These are phyloP conservation scores for Xylota sylvarum DNA, from an alignment of 2,888 invertebrate species.

Conservation along the genomic window DNA sequence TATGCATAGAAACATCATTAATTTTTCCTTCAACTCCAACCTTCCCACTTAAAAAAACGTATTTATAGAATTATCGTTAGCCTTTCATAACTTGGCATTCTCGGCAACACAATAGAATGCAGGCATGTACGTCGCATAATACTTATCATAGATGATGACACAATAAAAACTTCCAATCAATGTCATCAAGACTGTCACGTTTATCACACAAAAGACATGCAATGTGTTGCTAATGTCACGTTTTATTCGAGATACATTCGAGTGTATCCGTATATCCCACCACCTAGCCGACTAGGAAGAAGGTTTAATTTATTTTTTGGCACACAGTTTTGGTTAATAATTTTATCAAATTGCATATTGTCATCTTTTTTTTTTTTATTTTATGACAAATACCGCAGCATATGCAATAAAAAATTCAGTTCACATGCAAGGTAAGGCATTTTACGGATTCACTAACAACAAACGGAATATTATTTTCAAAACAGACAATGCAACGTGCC, in stretches of 20 bases:
- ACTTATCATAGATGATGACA: conserved; percentile 38
- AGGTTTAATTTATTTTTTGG: background rate
- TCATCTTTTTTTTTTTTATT: conserved; percentile 40
- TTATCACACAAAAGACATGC: conserved; percentile 41
- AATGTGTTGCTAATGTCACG: conserved; percentile 48
- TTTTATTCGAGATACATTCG: conserved; percentile 20
- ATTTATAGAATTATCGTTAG: background rate
- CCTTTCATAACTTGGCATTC: conserved; percentile 6
- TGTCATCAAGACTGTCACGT: conserved; percentile 52
- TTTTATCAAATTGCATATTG: conserved; percentile 72
- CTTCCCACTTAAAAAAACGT: background rate
- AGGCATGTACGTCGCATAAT: background rate
- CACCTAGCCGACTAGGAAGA: conserved; percentile 47
- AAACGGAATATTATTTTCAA: conserved; percentile 17
- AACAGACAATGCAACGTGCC: conserved; percentile 61
- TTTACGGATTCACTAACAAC: conserved; percentile 42
- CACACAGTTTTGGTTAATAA: conserved; percentile 38
- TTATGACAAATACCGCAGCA: conserved; percentile 18
- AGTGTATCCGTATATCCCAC: background rate
- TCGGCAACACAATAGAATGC: background rate
- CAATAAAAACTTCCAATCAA: conserved; percentile 49
- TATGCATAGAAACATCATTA: no score
- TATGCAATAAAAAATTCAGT: conserved; percentile 63
- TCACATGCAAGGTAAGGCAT: conserved; percentile 66
- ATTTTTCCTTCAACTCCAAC: background rate